These are phyloP conservation scores for Lutjanus erythropterus DNA, from an alignment of 2,113 vertebrate genomes.

Conservation along the genomic window DNA sequence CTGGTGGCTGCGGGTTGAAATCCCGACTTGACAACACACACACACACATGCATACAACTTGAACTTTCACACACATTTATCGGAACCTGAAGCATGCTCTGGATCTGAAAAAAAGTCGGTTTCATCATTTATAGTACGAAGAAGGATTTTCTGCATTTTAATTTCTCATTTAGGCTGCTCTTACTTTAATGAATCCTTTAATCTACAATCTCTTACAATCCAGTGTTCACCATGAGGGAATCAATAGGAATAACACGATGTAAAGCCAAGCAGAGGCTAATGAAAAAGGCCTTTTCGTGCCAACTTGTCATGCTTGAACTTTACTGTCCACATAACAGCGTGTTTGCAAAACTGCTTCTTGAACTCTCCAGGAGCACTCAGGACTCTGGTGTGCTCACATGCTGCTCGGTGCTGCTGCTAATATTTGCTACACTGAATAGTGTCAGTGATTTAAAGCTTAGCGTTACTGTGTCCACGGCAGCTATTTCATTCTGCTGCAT, in stretches of 20 bases:
- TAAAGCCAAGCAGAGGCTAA: slow-evolving; percentile 24
- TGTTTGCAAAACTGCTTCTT: slow-evolving; percentile 34
- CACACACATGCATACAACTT: slow-evolving; percentile 22
- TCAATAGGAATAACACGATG: slow-evolving; percentile 35
- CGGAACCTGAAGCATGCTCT: slow-evolving; percentile 35
- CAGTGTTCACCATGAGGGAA: not conserved
- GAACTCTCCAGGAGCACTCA: slow-evolving; percentile 21
- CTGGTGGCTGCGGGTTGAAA: slow-evolving; percentile 67
- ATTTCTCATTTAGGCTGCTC: not conserved
- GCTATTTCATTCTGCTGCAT: slow-evolving; percentile 50
- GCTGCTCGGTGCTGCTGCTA: slow-evolving; percentile 4
- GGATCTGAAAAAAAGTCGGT: slow-evolving; percentile 8
- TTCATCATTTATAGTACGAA: not conserved
- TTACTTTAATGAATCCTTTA: slow-evolving; percentile 17
- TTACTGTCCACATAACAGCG: slow-evolving; percentile 28
- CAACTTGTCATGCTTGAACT: slow-evolving; percentile 39
- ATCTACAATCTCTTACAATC: not conserved
- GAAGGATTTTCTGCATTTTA: slow-evolving; percentile 4
- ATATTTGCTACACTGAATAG: slow-evolving; percentile 14
- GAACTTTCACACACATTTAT: slow-evolving; percentile 76
- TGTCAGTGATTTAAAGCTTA: slow-evolving; percentile 51
- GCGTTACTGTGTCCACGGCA: slow-evolving; percentile 28
- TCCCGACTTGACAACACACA: slow-evolving; percentile 52
- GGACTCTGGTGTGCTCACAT: slow-evolving; percentile 23
- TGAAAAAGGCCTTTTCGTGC: slow-evolving; percentile 32